Evolutionary conservation across 2,113 vertebrate genomes (phyloP).

Genomic region (Malurus cyaneus): DNA sequence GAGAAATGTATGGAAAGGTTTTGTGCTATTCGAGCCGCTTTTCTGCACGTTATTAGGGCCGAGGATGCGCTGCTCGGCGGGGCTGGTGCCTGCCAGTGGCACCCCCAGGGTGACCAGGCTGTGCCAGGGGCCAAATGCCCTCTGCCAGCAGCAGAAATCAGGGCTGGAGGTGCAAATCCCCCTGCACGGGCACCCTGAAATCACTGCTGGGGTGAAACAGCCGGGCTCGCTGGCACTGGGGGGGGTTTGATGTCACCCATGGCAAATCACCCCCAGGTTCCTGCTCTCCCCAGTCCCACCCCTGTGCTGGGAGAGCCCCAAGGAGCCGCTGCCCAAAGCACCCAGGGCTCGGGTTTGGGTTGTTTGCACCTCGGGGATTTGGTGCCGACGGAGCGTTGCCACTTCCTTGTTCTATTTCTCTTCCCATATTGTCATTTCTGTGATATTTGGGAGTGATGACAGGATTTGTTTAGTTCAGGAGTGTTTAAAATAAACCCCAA

Average conservation of each 20-base stretch:
- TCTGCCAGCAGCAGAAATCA: not conserved
- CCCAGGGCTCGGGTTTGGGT: too few species aligned
- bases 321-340: too few species aligned
- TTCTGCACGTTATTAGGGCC: accelerated
- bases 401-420: not conserved
- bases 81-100: too few species aligned
- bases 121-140: not conserved
- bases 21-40: not conserved
- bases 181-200: accelerated
- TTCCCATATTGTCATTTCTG: not conserved
- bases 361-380: accelerated
- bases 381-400: accelerated
- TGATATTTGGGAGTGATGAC: not conserved
- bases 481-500: not conserved
- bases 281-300: accelerated
- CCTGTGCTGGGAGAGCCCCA: not conserved
- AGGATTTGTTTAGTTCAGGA: not conserved
- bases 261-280: not conserved
- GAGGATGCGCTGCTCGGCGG: accelerated
- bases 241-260: not conserved
- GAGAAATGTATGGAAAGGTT: accelerated
- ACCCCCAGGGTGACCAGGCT: accelerated
- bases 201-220: accelerated
- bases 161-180: accelerated
- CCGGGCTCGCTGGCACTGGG: accelerated